Conservation (phyloP, 2,888 invertebrate genomes). For the Macaria notata region DNA sequence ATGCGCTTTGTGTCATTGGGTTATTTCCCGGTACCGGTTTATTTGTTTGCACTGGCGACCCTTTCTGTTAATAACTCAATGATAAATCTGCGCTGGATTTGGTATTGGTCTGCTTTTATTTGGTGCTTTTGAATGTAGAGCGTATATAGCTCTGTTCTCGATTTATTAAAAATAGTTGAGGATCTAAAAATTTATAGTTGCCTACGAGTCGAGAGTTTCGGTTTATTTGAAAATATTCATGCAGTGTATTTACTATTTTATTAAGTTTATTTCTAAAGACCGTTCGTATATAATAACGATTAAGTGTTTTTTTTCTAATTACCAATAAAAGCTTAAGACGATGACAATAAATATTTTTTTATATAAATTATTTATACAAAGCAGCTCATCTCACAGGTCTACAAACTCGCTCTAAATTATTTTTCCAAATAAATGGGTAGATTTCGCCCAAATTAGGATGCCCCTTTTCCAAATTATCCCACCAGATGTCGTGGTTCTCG, state of each 20-base stretch:
- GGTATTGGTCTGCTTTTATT: conserved; percentile 4
- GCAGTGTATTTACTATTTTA: no score
- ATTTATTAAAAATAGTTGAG: no score
- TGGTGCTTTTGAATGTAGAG: background rate
- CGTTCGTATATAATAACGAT: no score
- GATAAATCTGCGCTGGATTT: conserved; percentile 14
- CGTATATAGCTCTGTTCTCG: background rate
- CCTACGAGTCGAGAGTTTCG: no score
- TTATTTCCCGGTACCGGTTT: conserved; percentile 23
- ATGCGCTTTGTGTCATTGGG: conserved; percentile 33
- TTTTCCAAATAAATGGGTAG: conserved; percentile 35
- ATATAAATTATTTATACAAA: background rate
- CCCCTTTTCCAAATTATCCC: conserved; percentile 42
- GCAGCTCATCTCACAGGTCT: conserved; percentile 9
- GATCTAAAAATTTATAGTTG: no score
- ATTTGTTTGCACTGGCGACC: conserved; percentile 24
- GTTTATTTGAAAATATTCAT: no score
- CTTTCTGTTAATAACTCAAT: conserved; percentile 24
- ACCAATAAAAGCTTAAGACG: no score
- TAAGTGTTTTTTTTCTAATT: no score
- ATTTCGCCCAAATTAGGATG: conserved; percentile 40
- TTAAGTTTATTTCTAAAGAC: no score
- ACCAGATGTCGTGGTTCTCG: conserved; percentile 46
- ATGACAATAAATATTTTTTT: no score
- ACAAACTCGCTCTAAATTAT: conserved; percentile 20